Evolutionary conservation across 2,888 invertebrate species (phyloP), one percentile per base, ranked within the genome.

Genomic region (Oscheius onirici): DNA sequence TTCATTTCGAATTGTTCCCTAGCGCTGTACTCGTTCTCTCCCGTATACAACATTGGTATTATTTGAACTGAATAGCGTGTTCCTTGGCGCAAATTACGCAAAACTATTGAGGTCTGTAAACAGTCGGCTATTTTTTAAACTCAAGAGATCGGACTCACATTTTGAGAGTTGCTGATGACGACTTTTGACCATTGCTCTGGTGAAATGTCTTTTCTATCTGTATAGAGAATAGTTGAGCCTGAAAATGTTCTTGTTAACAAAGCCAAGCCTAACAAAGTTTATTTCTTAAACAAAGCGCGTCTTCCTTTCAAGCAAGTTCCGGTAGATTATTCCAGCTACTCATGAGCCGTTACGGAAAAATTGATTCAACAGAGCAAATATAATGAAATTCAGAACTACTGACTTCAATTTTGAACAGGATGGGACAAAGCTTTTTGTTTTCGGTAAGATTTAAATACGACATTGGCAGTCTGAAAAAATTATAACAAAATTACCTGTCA

Each of bases 1-100:
- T 74, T 77, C 69, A 84, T 73, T 66, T 84, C 81, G 58, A 84
- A 82, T 11, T 82, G 73, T 40, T 83, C 80, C n/a, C 77, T 49
- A 15, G 78, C 72, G 17, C 69, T 69, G 61, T 73, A 84, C 65
- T 83, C 80, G 20, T 77, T 75, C 44, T 79, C 78, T n/a, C 82
- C 83, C 1, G 79, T 79, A 70, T 79, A 79, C 17, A 80, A 73
- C 41, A 74, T 69, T 24, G 85, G 85, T 11, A 84, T 75, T 61
- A 85, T 84, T 72, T 82, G 80, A 15, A 85, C 83, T 24, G 76
- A 77, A 72, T 85, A 85, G 15, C 76, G 73, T 15, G 76, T 71
- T 22, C 84, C 82, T 71, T 76, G 79, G 24, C 75, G 73, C 49
- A 85, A 72, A 49, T 83, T 72, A 17, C 68, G 51, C 24, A 85